Evolutionary conservation across 2,888 invertebrate species (phyloP), one percentile per base, ranked within the genome.

Genomic region (Xestobium rufovillosum): DNA sequence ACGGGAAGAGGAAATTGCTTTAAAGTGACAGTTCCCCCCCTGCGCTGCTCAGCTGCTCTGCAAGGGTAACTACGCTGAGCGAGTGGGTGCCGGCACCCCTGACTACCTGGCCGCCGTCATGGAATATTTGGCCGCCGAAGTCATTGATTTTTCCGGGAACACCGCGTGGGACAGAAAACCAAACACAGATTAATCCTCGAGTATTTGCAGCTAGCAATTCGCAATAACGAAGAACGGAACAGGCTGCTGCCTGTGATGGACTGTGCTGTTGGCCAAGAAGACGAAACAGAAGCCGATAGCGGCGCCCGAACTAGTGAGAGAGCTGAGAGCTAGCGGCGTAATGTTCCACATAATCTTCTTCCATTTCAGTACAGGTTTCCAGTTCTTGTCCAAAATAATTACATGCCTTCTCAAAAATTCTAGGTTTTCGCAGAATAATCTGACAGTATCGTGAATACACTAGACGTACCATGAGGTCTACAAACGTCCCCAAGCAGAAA

Each of bases 151-250:
- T 60, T 74, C 80, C 3, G 78, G 76, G 4, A 79, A 80, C 48
- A 78, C 78, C 10, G 78, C 79, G 1, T 60, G 70, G 23, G 80
- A 82, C 53, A 83, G 83, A 62, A 78, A 80, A 50, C 26, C 45
- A 83, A 78, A 60, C 70, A 73, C 2, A 63, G 78, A 65, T 85
- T 89, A 53, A 79, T 81, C 37, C 84, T 86, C 1, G 72, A 86
- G 31, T 87, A 87, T 60, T 68, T 88, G 14, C 81, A 87, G 57
- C 57, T 89, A 46, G 86, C 86, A 14, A 78, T 88, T 42, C 70
- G 83, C 10, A 86, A 85, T 60, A 88, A 89, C 59, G 84, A 86
- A 51, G 88, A 89, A 55, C 66, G 89, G 53, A 84, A 83, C 62
- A 81, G 78, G 59, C 68, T 89, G 32, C 63, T 89, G 3, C 72